phyloP scores from a whole-genome alignment of 2,113 vertebrate genomes.

The Parus major region DNA sequence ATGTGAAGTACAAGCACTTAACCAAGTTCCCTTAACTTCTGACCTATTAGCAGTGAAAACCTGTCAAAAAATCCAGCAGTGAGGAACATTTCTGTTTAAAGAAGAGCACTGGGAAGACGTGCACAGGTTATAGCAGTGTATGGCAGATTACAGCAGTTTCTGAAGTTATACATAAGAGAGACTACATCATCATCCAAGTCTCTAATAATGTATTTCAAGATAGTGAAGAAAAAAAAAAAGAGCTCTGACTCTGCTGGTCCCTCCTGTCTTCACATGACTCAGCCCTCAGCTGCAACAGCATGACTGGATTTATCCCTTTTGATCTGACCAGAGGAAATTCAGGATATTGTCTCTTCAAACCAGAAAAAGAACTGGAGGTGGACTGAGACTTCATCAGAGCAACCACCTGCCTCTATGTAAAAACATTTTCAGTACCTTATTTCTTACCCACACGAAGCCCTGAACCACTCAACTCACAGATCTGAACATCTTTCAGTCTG shows the following conservation, averaged over 20 bases:
- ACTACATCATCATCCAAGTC: not conserved
- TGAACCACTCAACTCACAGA: not conserved
- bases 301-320: not conserved
- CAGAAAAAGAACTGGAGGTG: not conserved
- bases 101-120: not conserved
- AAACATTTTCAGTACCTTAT: not conserved
- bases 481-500: not conserved
- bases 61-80: not conserved
- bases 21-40: not conserved
- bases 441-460: not conserved
- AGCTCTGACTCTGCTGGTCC: not conserved
- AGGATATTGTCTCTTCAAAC: not conserved
- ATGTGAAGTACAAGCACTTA: not conserved
- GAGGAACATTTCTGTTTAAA: not conserved
- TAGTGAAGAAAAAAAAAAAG: not conserved
- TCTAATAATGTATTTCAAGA: not conserved
- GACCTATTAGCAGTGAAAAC: not conserved
- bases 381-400: not conserved
- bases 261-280: not conserved
- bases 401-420: fast-evolving
- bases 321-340: not conserved
- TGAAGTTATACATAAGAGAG: not conserved
- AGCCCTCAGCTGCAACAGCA: not conserved
- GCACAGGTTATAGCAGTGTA: not conserved
- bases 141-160: not conserved